These are phyloP conservation scores for Chionoecetes opilio DNA, from an alignment of 1,140 invertebrate species.

Conservation along the genomic window DNA sequence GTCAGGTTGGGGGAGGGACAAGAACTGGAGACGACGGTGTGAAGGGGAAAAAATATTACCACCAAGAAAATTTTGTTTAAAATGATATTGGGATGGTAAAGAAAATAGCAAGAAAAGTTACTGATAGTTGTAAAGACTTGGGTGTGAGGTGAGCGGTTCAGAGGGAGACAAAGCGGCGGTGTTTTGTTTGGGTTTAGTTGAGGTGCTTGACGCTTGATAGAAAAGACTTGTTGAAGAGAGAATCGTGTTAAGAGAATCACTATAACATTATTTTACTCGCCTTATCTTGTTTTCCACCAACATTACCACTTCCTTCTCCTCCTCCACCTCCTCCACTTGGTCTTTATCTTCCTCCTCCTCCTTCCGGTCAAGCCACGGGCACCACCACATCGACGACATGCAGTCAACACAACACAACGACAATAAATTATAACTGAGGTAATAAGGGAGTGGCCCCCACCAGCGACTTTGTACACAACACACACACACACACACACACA, in stretches of 20 bases:
- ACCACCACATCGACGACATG: neutral
- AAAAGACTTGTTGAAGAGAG: too few relatives aligned
- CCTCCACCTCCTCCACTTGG: neutral
- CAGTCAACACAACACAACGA: conserved; percentile 6
- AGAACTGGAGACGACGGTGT: neutral
- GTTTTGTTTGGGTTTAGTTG: too few relatives aligned
- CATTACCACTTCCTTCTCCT: neutral
- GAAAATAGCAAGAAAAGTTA: neutral
- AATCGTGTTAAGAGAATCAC: too few relatives aligned
- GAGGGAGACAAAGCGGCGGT: neutral
- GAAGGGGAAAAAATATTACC: neutral
- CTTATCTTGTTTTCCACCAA: too few relatives aligned
- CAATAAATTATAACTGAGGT: conserved; percentile 62
- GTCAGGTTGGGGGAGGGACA: neutral
- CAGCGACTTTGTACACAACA: conserved; percentile 17
- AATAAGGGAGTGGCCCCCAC: neutral
- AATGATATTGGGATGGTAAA: neutral
- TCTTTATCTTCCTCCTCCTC: neutral
- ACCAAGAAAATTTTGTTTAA: neutral
- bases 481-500: conserved; percentile 37
- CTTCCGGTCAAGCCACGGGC: neutral
- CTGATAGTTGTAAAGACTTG: neutral
- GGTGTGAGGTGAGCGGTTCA: neutral
- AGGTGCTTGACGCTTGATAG: too few relatives aligned
- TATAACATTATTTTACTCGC: too few relatives aligned